Conservation (phyloP, 2,113 vertebrate genomes). For the Electrona antarctica region DNA sequence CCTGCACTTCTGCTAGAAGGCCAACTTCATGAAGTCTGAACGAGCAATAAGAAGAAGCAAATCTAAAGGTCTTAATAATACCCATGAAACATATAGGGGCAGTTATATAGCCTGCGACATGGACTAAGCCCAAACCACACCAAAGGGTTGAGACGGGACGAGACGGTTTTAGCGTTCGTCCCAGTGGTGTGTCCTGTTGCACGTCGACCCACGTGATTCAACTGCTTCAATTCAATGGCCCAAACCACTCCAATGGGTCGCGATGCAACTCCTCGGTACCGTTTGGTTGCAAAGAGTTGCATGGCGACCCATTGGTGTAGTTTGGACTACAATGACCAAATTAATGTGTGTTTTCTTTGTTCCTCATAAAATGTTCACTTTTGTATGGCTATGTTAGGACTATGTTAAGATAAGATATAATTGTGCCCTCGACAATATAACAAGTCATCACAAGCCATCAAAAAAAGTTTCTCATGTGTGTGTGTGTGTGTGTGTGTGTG, state of each 20-base stretch:
- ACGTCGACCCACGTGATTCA: too few relatives aligned
- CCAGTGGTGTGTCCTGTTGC: too few relatives aligned
- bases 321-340: background rate
- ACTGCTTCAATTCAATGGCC: too few relatives aligned
- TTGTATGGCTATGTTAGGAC: background rate
- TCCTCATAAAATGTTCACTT: background rate
- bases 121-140: too few relatives aligned
- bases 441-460: conserved; percentile 1
- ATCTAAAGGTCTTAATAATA: background rate
- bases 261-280: background rate
- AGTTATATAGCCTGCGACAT: too few relatives aligned
- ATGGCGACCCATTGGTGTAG: background rate
- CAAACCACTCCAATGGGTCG: background rate
- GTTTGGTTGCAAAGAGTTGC: too few relatives aligned
- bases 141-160: too few relatives aligned
- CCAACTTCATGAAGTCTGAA: background rate
- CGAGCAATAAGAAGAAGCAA: background rate
- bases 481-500: too few relatives aligned
- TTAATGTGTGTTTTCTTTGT: too few relatives aligned
- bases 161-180: too few relatives aligned
- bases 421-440: background rate
- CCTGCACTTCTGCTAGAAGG: conserved; percentile 1
- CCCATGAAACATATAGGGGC: too few relatives aligned
- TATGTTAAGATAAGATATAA: background rate
- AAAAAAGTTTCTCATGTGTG: background rate